A percentile compares a stretch with the other conserved stretches of the same genome.
phyloP scores from a whole-genome alignment of 1,140 invertebrate genomes.

The Meloidogyne exigua region DNA sequence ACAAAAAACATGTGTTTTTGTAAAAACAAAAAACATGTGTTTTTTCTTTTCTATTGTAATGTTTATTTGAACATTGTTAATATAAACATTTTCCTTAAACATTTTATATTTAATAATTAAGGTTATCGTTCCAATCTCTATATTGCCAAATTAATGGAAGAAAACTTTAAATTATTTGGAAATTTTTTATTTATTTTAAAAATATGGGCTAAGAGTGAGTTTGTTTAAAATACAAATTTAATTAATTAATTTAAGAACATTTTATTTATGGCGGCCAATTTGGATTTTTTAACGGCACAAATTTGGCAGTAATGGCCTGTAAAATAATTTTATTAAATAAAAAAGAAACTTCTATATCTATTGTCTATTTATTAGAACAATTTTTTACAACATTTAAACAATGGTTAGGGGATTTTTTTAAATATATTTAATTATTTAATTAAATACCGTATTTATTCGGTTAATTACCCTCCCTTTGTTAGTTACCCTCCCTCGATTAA shows the following conservation, averaged over 20 bases:
- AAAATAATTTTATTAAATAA: background rate
- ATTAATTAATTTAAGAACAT: background rate
- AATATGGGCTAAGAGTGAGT: background rate
- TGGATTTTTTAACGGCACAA: background rate
- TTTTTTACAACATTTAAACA: background rate
- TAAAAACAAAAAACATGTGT: too few species aligned
- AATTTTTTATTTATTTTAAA: background rate
- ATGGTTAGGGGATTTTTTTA: background rate
- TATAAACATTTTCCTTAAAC: too few species aligned
- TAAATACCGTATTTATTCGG: too few species aligned
- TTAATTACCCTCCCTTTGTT: too few species aligned
- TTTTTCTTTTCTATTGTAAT: too few species aligned
- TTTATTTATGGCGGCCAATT: background rate
- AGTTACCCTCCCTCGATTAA: too few species aligned
- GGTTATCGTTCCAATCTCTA: background rate
- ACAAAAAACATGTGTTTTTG: too few species aligned
- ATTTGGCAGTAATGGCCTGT: background rate
- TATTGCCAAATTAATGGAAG: background rate
- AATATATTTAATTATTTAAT: too few species aligned
- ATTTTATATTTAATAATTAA: too few species aligned
- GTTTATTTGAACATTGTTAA: too few species aligned
- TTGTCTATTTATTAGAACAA: background rate
- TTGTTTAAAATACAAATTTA: background rate
- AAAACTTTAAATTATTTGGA: background rate
- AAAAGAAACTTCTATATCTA: background rate